Conservation (phyloP, 2,113 vertebrate genomes). For the Triplophysa rosa region DNA sequence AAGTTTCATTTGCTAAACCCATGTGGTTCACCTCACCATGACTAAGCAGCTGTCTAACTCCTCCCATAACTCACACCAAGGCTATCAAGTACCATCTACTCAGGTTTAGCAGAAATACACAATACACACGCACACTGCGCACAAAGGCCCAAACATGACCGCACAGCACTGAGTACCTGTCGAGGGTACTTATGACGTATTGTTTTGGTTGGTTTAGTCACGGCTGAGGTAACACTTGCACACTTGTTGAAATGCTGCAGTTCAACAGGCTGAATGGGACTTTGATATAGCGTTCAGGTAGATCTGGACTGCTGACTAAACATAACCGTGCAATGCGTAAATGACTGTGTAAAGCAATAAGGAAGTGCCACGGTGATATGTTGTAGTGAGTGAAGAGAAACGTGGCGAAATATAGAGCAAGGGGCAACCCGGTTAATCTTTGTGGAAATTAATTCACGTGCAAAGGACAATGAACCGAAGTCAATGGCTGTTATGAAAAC, state of each 20-base stretch:
- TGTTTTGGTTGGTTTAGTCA: slow-evolving; percentile 9
- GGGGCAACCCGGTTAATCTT: neutral
- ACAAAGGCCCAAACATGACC: neutral
- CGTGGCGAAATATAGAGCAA: neutral
- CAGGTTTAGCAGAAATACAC: neutral
- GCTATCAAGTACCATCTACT: too few species aligned
- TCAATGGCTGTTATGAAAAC: neutral
- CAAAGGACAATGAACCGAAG: neutral
- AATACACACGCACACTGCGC: neutral
- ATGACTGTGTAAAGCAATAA: neutral
- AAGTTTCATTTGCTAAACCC: neutral
- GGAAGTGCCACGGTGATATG: neutral
- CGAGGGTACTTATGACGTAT: neutral
- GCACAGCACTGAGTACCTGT: neutral
- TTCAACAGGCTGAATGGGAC: neutral
- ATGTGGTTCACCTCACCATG: slow-evolving; percentile 8
- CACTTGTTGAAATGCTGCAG: neutral
- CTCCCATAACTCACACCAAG: neutral
- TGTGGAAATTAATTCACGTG: neutral
- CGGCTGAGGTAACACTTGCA: neutral
- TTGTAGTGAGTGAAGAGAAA: slow-evolving; percentile 1
- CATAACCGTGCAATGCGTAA: neutral
- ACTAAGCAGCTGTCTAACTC: slow-evolving; percentile 34
- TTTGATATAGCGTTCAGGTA: neutral
- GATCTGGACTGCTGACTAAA: neutral